Base-by-base conservation (phyloP, 2,888 invertebrate species). In the Vannuccia rotundouncinata region DNA sequence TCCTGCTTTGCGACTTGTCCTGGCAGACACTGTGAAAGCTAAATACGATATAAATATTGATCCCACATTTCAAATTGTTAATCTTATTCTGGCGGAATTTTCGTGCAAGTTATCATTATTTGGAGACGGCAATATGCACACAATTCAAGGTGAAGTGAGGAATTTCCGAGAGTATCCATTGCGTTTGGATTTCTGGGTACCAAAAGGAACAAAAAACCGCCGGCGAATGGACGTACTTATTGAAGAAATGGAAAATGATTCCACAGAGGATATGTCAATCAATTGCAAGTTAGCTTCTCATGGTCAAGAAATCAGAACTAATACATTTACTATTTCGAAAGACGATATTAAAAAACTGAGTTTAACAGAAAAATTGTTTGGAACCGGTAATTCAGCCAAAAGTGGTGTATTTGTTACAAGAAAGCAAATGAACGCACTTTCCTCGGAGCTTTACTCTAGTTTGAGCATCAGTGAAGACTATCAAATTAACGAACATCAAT, bases 1-100 rank as follows among this genome's bases (percentile, higher is more conserved):
- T 66, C 17, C 66, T 5, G 66, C 13, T 5, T 22, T 66, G 66
- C 66, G 66, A 5, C 66, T 17, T 22, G 25, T 66, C 10, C 25
- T 66, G 66, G 66, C 66, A 2, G 2, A 66, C 5, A 22, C 66
- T 17, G 66, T 66, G 2, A 66, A 66, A 5, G 25, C 25, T 22
- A 66, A 66, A 66, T 66, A 66, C 66, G 25, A 66, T 66, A 22
- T 66, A 22, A 22, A 13, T 22, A 66, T 66, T 66, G 25, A 66
- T 66, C 22, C 13, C 13, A 5, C 13, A 22, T 22, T 66, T 5
- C 5, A 66, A 66, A 17, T 66, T 17, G 66, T 66, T 22, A 5
- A 66, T 22, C 66, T 66, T 2, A 66, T 66, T 66, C 66, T 66
- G 66, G 66, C 66, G 25, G 66, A 66, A 5, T 66, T 66, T 66